Conservation (phyloP, 2,113 vertebrate genomes). For the Pao palembangensis region DNA sequence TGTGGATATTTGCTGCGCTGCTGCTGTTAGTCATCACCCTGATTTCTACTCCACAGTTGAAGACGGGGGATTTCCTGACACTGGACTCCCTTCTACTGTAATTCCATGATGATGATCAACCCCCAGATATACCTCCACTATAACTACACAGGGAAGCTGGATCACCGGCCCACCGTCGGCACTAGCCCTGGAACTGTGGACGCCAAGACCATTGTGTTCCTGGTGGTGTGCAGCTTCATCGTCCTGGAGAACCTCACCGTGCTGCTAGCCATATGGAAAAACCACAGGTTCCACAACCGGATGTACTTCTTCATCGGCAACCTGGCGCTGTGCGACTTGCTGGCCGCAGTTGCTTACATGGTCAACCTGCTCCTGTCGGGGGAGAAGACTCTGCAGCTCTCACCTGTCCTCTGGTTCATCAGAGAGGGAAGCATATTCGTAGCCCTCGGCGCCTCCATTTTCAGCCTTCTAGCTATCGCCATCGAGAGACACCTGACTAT, state of each 20-base stretch:
- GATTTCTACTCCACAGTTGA: constrained; percentile 11
- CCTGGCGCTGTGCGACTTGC: constrained; percentile 91
- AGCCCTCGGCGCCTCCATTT: constrained; percentile 88
- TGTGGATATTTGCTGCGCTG: too few species aligned
- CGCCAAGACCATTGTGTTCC: constrained; percentile 74
- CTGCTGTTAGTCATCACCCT: too few species aligned
- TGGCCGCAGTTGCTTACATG: constrained; percentile 86
- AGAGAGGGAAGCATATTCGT: constrained; percentile 95
- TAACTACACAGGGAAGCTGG: constrained; percentile 88
- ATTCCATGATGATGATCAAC: constrained; percentile 66
- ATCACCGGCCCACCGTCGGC: constrained; percentile 58
- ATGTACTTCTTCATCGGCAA: constrained; percentile 99
- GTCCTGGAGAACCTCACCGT: constrained; percentile 93
- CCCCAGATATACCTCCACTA: constrained; percentile 80
- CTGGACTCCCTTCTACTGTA: constrained; percentile 20
- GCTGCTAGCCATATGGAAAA: constrained; percentile 92
- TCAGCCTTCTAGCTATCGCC: constrained; percentile 92
- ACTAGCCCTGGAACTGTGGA: constrained; percentile 52
- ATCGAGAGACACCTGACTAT: constrained; percentile 96
- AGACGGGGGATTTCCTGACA: constrained; percentile 21
- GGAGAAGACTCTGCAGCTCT: constrained; percentile 83
- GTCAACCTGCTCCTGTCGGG: constrained; percentile 94
- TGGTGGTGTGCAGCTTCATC: constrained; percentile 89
- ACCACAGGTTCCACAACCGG: constrained; percentile 91
- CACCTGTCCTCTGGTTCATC: constrained; percentile 84